A percentile compares a stretch with the other conserved stretches of the same genome.
These are phyloP conservation scores for Conops quadrifasciatus DNA, from an alignment of 2,888 invertebrate genomes.

Conservation along the genomic window DNA sequence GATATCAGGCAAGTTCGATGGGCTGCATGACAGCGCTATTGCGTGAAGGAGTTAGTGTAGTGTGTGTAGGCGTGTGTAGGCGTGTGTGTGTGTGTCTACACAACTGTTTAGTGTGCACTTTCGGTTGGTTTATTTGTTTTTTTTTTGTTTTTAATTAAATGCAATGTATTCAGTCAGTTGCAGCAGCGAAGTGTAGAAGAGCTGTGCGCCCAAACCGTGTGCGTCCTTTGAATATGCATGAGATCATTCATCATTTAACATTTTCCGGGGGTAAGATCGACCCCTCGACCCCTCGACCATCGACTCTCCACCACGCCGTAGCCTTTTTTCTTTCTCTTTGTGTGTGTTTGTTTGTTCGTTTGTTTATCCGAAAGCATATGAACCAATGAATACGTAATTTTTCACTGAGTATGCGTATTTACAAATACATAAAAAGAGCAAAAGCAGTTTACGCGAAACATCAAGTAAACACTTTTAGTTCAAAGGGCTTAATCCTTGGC, in stretches of 20 bases:
- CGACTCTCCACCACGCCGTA: no score
- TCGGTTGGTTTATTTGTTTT: slow-evolving; percentile 7
- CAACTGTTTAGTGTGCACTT: not conserved
- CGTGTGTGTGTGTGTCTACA: not conserved
- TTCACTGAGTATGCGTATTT: no score
- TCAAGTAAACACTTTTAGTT: no score
- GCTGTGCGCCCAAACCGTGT: not conserved
- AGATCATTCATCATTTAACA: no score
- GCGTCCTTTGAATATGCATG: not conserved
- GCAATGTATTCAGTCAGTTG: no score
- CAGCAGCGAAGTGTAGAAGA: no score
- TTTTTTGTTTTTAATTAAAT: slow-evolving; percentile 12
- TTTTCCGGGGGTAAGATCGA: no score
- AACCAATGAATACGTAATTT: no score
- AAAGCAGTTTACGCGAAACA: no score
- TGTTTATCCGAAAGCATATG: not conserved
- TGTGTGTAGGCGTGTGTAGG: slow-evolving; percentile 5
- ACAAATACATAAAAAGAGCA: no score
- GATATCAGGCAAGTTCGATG: not conserved
- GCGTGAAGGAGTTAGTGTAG: not conserved
- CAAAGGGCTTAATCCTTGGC: no score
- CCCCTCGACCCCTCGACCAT: no score
- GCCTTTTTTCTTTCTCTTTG: not conserved
- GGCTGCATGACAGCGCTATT: not conserved
- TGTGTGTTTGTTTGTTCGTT: not conserved